Base-by-base conservation (phyloP, 1,140 invertebrate genomes). In the Apis florea region DNA sequence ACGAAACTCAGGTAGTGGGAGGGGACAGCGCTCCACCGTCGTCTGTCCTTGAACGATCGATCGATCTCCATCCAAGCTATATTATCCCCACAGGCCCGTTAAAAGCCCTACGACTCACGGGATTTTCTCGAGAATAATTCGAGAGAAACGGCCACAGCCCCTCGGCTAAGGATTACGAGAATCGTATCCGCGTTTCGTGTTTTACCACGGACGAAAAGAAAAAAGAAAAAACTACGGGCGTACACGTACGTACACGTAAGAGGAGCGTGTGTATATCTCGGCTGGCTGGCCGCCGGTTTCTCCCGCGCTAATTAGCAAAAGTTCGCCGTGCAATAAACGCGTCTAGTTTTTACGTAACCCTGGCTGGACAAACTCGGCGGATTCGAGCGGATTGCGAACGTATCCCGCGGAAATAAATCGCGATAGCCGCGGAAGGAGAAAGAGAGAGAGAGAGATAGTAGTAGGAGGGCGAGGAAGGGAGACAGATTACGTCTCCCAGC, bases 301-400 rank as follows among this genome's bases (percentile, higher is more conserved):
- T 93, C 92, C 80, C 91, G 89, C 78, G 85, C 89, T 93, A 93
- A 93, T 93, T 93, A 93, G 91, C 91, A 93, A 93, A 92, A 93
- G 91, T 92, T 92, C 89, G 90, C 92, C 86, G 90, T 92, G 92
- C 91, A 92, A 93, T 91, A 92, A 92, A 92, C 89, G 89, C 89
- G 90, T 89, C 87, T 87, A 85, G 80, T 68, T 91, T n/a, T 92
- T 92, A 92, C 85, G 91, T 92, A 92, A 91, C 80, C 69, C 73
- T 40, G 51, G 76, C 86, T 86, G 90, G 91, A 90, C 91, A 91
- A 76, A 84, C 83, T 76, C 66, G 54, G 54, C 76, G 24, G 73
- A 70, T 67, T n/a, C 66, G 56, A 68, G 75, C 75, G 76, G 26
- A 64, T 79, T 64, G 31, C 56, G 58, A 70, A 69, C 69, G 78